Evolutionary conservation across 2,797 vertebrate species (phyloP), one percentile per base, ranked within the genome.

Genomic region (Xyrichtys novacula): DNA sequence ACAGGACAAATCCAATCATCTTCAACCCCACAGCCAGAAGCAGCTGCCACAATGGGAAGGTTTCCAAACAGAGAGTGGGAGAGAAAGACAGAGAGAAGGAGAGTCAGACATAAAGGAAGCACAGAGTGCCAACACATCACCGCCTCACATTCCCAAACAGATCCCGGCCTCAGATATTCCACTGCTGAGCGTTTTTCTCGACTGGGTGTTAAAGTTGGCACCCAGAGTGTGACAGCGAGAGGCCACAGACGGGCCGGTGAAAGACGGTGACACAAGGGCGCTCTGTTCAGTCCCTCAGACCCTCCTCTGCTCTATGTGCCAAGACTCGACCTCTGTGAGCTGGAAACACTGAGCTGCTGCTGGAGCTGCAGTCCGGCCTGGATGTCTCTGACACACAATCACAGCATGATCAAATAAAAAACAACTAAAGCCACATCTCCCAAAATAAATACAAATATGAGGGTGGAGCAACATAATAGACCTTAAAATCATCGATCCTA

Each of bases 21-120:
- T 70, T 50, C 72, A 74, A 71, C 66, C 74, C 22, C 67, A 76
- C 82, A 74, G 77, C 69, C 22, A 52, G 62, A 14, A 64, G 76
- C 89, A 91, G 85, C 91, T 92, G 89, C 66, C 84, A 69, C 49
- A 10, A 68, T 29, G 66, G 89, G 85, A 61, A 67, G 7, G 1
- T 46, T 12, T 81, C 79, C 90, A 85, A 29, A 43, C 28, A 22
- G 38, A 40, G 26, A 65, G 26, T 38, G 5, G 8, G 12, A 9
- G 36, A 54, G 53, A 26, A 31, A 62, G 54, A 50, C 38, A 44
- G 15, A 20, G 38, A 42, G 9, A 16, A 34, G 46, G 52, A 25
- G 38, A 57, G 54, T n/a, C n/a, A n/a, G n/a, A n/a, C n/a, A n/a
- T n/a, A 52, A 50, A 47, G 15, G 7, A 43, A 26, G 32, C 34